phyloP scores from a whole-genome alignment of 37 sponge, comb jelly and placozoan genomes.

The Beroe ovata region DNA sequence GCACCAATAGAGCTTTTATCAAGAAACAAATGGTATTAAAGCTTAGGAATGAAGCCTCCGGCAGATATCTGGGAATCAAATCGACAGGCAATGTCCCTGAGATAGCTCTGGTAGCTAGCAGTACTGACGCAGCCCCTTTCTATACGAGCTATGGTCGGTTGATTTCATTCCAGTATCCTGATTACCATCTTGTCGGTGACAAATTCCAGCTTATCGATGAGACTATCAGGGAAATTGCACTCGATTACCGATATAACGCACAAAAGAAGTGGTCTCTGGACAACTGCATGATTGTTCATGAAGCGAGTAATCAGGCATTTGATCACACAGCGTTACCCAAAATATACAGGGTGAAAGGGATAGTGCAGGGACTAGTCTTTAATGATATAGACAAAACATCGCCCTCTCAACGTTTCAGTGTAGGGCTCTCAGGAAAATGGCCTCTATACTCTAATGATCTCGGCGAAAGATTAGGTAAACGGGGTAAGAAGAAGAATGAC shows the following conservation, averaged over 20 bases:
- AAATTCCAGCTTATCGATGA: neutral
- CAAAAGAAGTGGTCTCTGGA: neutral
- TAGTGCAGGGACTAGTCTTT: neutral
- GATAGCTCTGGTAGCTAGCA: neutral
- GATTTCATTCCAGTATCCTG: neutral
- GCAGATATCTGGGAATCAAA: neutral
- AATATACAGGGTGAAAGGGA: neutral
- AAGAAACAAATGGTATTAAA: constrained; percentile 36
- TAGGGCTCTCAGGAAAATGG: neutral
- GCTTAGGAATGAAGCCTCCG: neutral
- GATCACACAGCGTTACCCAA: neutral
- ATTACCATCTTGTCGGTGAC: neutral
- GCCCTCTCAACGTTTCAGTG: neutral
- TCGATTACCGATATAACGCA: neutral
- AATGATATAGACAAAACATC: neutral
- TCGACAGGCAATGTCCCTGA: neutral
- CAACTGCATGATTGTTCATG: neutral
- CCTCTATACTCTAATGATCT: neutral
- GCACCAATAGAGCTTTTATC: neutral
- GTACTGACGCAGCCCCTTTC: neutral
- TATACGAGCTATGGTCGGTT: constrained; percentile 7
- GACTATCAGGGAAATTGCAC: neutral
- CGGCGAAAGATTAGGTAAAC: neutral
- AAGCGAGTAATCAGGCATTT: neutral
- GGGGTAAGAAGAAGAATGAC: neutral